Evolutionary conservation across 2,888 invertebrate species (phyloP), one percentile per base, ranked within the genome.

Genomic region (Lottia scabra): DNA sequence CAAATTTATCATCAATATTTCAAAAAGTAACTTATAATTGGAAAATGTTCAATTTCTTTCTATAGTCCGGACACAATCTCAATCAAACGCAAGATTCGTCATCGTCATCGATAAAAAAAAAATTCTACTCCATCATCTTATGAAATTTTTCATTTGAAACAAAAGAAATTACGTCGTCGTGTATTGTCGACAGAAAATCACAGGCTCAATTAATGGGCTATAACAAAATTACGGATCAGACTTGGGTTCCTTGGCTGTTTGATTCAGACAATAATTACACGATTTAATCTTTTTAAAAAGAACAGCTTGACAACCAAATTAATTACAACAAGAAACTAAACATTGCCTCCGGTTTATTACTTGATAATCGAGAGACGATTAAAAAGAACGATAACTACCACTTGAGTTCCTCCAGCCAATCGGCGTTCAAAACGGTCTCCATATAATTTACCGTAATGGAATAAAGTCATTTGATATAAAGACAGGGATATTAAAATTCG

Each of bases 231-330:
- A 23, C 56, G 56, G 56, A 56, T 19, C 56, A 56, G 56, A 56
- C 56, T 23, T 23, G 56, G 56, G 23, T 23, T 56, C 56, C 19
- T 56, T 56, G 56, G 56, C 23, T 56, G n/a, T 23, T 56, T 56
- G 23, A 56, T 56, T 56, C 56, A 56, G 56, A 56, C 56, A 56
- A 23, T 56, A 56, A 56, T 56, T 23, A 56, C 56, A 56, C 23
- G 56, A 56, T 56, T 56, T 23, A 56, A 56, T 56, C 56, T 56
- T 13, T 56, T 23, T 56, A 56, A 56, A 56, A 56, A 23, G 56
- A 56, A 56, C 56, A 56, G 56, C 56, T 56, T 56, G 56, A 56
- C 56, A 56, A 56, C 56, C 10, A 56, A 56, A 56, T 56, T 56
- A 56, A 56, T 56, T 56, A 56, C 56, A 56, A 23, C 56, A 56